A percentile compares a stretch with the other conserved stretches of the same genome.
Evolutionary conservation across 2,888 invertebrate genomes (phyloP).

Genomic region (Meliscaeva auricollis): DNA sequence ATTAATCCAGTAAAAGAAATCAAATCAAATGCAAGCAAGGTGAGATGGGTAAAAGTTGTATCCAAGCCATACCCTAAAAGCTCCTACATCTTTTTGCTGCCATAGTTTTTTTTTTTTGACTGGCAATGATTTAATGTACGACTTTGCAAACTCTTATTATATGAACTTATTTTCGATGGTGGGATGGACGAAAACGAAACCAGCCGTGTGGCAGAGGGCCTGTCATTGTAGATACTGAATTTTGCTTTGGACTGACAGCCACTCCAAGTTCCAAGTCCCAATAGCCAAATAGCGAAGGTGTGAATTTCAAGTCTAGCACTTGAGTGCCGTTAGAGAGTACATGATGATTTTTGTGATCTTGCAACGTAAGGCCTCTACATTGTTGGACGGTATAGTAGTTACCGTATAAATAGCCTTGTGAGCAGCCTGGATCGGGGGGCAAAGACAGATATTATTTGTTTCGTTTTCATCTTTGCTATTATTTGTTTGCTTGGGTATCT

Average conservation of each 20-base stretch:
- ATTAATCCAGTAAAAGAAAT: constrained; percentile 1
- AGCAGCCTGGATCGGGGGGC: not conserved
- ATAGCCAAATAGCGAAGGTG: constrained; percentile 46
- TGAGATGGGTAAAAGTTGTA: constrained; percentile 21
- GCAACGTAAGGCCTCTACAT: not conserved
- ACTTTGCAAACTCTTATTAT: constrained; percentile 12
- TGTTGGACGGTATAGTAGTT: not conserved
- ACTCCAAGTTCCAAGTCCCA: not conserved
- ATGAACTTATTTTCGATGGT: constrained; percentile 24
- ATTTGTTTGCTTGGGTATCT: constrained; percentile 51
- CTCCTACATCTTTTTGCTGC: constrained; percentile 15
- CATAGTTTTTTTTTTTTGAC: not conserved
- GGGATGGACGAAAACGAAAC: constrained; percentile 5
- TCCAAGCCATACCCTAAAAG: constrained; percentile 40
- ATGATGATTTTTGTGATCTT: constrained; percentile 26
- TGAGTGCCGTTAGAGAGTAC: constrained; percentile 2
- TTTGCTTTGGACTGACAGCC: constrained; percentile 20
- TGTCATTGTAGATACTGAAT: constrained; percentile 1
- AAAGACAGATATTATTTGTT: constrained; percentile 27
- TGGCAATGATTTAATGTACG: constrained; percentile 29
- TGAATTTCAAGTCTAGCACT: constrained; percentile 51
- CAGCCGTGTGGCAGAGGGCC: not conserved
- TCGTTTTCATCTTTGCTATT: constrained; percentile 20
- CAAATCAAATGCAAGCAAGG: not conserved
- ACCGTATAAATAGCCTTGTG: constrained; percentile 1